Conservation (phyloP, 2,888 invertebrate genomes). For the Drosophila mulleri region DNA sequence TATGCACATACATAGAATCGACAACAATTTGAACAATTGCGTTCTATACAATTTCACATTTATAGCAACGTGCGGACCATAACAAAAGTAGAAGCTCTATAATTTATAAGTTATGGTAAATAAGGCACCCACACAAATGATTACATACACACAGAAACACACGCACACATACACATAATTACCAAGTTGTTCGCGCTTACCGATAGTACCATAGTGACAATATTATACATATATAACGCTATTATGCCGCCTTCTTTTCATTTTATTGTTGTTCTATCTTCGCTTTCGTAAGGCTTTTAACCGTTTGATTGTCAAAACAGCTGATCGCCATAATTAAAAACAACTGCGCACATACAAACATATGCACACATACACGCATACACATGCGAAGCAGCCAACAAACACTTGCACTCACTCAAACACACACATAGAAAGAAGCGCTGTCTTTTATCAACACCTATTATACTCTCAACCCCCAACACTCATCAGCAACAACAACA, state of each 20-base stretch:
- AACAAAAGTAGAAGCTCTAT: slow-evolving; percentile 50
- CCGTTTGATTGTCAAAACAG: slow-evolving; percentile 66
- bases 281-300: slow-evolving; percentile 51
- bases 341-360: slow-evolving; percentile 67
- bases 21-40: slow-evolving; percentile 50
- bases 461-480: slow-evolving; percentile 12
- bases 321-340: slow-evolving; percentile 67
- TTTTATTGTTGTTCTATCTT: slow-evolving; percentile 26
- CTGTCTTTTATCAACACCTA: slow-evolving; percentile 53
- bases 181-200: slow-evolving; percentile 25
- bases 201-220: slow-evolving; percentile 11
- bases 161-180: slow-evolving; percentile 3
- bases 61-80: slow-evolving; percentile 59
- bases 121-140: slow-evolving; percentile 38
- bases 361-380: slow-evolving; percentile 4
- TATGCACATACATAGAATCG: slow-evolving; percentile 3
- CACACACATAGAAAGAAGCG: slow-evolving; percentile 14
- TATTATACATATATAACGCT: slow-evolving; percentile 10
- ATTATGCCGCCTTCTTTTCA: slow-evolving; percentile 8
- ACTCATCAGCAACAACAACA: background rate
- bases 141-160: slow-evolving; percentile 10
- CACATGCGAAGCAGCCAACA: slow-evolving; percentile 23
- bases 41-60: slow-evolving; percentile 63
- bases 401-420: slow-evolving; percentile 5
- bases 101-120: slow-evolving; percentile 66